Evolutionary conservation across 2,888 invertebrate species (phyloP).

Genomic region (Cephus runcator): DNA sequence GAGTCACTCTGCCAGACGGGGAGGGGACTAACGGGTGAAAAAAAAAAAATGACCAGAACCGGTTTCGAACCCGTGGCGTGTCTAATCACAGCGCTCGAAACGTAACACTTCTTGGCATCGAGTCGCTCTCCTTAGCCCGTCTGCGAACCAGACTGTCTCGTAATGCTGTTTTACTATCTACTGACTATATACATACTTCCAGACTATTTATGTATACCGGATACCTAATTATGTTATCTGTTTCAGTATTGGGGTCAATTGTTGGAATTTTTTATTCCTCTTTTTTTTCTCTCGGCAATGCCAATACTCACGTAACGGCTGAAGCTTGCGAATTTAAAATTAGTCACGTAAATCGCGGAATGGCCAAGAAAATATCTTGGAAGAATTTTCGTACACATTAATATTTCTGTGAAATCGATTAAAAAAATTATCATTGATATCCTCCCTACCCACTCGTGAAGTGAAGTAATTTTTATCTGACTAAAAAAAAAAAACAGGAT

Average conservation of each 20-base stretch:
- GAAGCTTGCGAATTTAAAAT: not conserved
- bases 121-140: not conserved
- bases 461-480: not conserved
- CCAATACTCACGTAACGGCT: not conserved
- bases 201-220: not conserved
- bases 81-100: conserved; percentile 56
- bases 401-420: not conserved
- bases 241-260: not conserved
- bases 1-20: not conserved
- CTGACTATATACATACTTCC: not conserved
- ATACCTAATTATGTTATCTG: not conserved
- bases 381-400: not conserved
- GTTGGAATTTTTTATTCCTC: not conserved
- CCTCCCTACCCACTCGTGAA: not conserved
- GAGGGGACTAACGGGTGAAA: not conserved
- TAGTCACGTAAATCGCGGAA: not conserved
- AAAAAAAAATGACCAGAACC: conserved; percentile 34
- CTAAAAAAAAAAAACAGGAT: not conserved
- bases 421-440: too few relatives aligned
- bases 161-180: not conserved
- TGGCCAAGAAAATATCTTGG: not conserved
- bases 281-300: not conserved
- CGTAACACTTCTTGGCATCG: conserved; percentile 38
- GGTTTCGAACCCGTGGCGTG: conserved; percentile 49
- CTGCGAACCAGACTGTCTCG: not conserved